These are phyloP conservation scores for Pinna nobilis DNA, from an alignment of 1,140 invertebrate species.

Conservation along the genomic window DNA sequence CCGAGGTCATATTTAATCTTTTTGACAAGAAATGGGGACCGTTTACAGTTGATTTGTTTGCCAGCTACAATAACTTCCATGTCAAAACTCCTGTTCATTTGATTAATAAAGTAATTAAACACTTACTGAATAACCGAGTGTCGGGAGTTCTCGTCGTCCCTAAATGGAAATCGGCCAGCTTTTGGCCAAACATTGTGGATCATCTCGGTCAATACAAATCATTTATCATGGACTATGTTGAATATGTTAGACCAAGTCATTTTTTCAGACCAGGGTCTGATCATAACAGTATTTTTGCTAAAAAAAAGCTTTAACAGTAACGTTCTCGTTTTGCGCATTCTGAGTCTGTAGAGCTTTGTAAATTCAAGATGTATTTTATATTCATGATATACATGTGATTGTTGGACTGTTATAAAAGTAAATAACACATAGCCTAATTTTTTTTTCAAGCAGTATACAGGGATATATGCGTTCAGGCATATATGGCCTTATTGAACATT, in stretches of 20 bases:
- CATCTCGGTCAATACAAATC: neutral
- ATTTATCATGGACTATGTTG: neutral
- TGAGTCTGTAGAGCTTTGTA: neutral
- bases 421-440: neutral
- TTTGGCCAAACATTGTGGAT: constrained; percentile 26
- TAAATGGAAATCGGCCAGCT: constrained; percentile 16
- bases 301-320: neutral
- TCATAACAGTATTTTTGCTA: constrained; percentile 17
- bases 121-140: constrained; percentile 7
- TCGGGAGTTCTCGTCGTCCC: constrained; percentile 25
- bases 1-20: constrained; percentile 7
- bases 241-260: neutral
- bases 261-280: neutral
- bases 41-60: constrained; percentile 23
- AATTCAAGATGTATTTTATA: too few relatives aligned
- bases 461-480: neutral
- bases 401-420: neutral
- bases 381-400: neutral
- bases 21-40: constrained; percentile 22
- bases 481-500: too few relatives aligned
- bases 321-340: neutral
- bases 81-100: constrained; percentile 13
- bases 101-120: constrained; percentile 13
- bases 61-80: constrained; percentile 28
- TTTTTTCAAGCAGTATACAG: neutral